Evolutionary conservation across 2,113 vertebrate species (phyloP), one percentile per base, ranked within the genome.

Genomic region (Mobula birostris): DNA sequence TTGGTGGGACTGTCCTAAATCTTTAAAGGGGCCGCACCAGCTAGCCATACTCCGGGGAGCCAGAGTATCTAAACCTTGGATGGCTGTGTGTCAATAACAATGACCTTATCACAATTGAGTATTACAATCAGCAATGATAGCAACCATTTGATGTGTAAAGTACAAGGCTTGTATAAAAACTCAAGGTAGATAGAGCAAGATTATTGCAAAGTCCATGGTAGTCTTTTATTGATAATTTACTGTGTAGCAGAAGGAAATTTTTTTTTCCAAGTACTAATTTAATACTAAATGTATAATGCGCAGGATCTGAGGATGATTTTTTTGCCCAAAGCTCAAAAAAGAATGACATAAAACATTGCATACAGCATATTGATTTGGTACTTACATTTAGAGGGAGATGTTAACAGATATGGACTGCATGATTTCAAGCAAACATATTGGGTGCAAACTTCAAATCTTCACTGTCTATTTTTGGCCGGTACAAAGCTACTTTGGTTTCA

Each of bases 201-300:
- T 88, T 88, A n/a, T 32, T 88, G 58, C n/a, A 27, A 87, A 29
- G 56, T 88, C 7, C 85, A 66, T 8, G 29, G 61, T 17, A 32
- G 0, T 27, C 24, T 12, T 87, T 63, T 4, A 5, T 87, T 87
- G 12, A 87, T 87, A 85, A 48, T 85, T 40, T 29, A 87, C 2
- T 12, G 29, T 19, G 29, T 19, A 66, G 14, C 29, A 90, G 85
- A 90, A 87, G 56, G 40, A 27, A 58, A n/a, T 17, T 66, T 29
- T 66, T 90, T 66, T 90, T 66, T 36, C 36, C 58, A 29, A 90
- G 15, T 90, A 19, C 32, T 90, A 90, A 66, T 90, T 90, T 90
- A 12, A 66, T 88, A 17, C 48, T 48, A 88, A 88, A 88, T 68
- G 12, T 66, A 90, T 90, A 29, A 68, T n/a, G 29, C 58, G 21